Conservation (phyloP, 1,140 invertebrate species). For the Oryctes rhinoceros region DNA sequence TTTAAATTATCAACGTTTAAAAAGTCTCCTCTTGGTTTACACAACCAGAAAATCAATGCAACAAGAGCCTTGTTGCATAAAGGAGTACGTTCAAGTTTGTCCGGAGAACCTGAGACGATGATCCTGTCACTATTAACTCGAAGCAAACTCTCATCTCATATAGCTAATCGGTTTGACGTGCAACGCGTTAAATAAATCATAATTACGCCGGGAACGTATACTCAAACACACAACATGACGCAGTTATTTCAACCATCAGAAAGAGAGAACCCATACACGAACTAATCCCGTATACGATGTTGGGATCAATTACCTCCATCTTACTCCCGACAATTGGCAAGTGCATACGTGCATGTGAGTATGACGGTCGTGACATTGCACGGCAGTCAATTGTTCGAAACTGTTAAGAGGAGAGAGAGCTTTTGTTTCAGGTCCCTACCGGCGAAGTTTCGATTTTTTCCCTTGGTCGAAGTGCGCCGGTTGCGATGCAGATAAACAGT, state of each 20-base stretch:
- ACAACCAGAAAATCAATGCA: too few species aligned
- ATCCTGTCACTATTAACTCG: neutral
- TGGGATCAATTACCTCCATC: slow-evolving; percentile 4
- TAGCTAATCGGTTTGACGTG: slow-evolving; percentile 10
- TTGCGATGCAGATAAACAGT: slow-evolving; percentile 13
- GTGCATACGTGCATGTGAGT: neutral
- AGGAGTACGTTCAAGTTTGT: neutral
- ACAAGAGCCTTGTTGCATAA: too few species aligned
- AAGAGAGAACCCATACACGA: neutral
- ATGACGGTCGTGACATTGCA: slow-evolving; percentile 12
- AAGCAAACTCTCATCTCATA: neutral
- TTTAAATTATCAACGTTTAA: too few species aligned
- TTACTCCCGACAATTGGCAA: neutral
- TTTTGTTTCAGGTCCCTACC: slow-evolving; percentile 10
- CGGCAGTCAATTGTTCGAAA: slow-evolving; percentile 14
- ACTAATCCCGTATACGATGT: neutral
- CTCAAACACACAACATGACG: neutral
- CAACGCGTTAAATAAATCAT: neutral
- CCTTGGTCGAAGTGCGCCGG: neutral
- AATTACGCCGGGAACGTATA: slow-evolving; percentile 1
- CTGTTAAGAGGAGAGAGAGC: neutral
- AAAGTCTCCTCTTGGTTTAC: too few species aligned
- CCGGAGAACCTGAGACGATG: neutral
- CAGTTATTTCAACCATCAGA: neutral
- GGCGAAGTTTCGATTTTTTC: slow-evolving; percentile 3